Percentiles rank a stretch among this genome's conserved stretches.
Conservation (phyloP, 2,888 invertebrate species). For the Salticus scenicus region DNA sequence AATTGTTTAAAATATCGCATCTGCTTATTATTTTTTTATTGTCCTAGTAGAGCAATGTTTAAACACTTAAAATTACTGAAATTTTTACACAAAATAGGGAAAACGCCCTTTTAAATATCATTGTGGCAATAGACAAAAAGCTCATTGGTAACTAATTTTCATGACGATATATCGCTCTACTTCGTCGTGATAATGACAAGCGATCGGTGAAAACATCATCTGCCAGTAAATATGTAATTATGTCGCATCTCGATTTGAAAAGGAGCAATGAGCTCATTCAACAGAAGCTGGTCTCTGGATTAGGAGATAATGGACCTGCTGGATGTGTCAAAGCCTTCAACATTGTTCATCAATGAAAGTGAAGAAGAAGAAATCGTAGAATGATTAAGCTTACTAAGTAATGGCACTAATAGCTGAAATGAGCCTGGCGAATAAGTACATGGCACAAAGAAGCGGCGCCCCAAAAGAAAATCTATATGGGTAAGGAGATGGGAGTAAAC, state of each 20-base stretch:
- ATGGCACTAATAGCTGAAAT: constrained; percentile 67
- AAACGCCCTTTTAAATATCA: background rate
- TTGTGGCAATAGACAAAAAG: background rate
- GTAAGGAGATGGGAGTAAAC: constrained; percentile 28
- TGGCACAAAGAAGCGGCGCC: constrained; percentile 35
- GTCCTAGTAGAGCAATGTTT: no score
- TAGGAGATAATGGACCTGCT: constrained; percentile 60
- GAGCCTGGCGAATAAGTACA: constrained; percentile 40
- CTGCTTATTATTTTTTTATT: no score
- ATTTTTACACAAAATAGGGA: no score
- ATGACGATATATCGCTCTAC: background rate
- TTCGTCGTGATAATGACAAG: constrained; percentile 54
- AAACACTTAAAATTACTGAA: no score
- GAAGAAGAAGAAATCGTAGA: constrained; percentile 63
- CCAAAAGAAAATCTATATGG: background rate
- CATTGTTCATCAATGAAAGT: constrained; percentile 34
- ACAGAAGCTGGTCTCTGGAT: constrained; percentile 50
- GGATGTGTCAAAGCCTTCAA: constrained; percentile 14
- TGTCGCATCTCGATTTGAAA: constrained; percentile 54
- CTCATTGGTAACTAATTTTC: constrained; percentile 46
- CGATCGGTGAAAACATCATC: constrained; percentile 53
- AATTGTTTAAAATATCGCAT: no score
- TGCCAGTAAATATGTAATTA: constrained; percentile 63
- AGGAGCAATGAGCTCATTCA: constrained; percentile 51
- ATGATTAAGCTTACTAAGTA: constrained; percentile 69